Evolutionary conservation across 2,888 invertebrate species (phyloP).

Genomic region (Xanthia icteritia): DNA sequence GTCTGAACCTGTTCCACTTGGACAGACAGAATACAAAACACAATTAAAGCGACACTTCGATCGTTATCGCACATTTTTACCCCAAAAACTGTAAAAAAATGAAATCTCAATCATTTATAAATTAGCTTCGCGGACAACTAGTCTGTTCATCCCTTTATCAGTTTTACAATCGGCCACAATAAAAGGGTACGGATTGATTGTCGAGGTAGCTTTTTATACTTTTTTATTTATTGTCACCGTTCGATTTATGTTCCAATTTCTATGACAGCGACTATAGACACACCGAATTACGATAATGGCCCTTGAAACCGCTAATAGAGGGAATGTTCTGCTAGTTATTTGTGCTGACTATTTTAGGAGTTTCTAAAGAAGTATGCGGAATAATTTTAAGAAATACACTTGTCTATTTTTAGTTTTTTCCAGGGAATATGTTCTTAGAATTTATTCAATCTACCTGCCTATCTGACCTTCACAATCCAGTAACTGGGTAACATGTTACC

Average conservation of each 20-base stretch:
- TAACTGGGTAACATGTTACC: background rate
- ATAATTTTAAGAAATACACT: slow-evolving; percentile 6
- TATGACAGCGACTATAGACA: slow-evolving; percentile 73
- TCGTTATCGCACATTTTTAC: slow-evolving; percentile 63
- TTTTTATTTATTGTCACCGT: slow-evolving; percentile 82
- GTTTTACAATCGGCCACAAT: slow-evolving; percentile 86
- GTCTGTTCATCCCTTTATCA: slow-evolving; percentile 89
- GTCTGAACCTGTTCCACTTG: slow-evolving; percentile 6
- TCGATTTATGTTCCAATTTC: slow-evolving; percentile 81
- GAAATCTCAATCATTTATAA: slow-evolving; percentile 90
- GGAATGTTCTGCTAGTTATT: slow-evolving; percentile 48
- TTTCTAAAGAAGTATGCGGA: slow-evolving; percentile 15
- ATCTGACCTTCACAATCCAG: background rate
- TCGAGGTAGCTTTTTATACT: slow-evolving; percentile 78
- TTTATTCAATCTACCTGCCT: background rate
- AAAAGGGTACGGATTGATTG: slow-evolving; percentile 88
- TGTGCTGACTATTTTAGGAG: slow-evolving; percentile 25
- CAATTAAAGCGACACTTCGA: slow-evolving; percentile 41
- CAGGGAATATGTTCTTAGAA: slow-evolving; percentile 8
- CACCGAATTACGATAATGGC: slow-evolving; percentile 77
- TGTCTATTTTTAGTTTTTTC: slow-evolving; percentile 10
- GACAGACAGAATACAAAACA: slow-evolving; percentile 9
- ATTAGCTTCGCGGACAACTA: slow-evolving; percentile 89
- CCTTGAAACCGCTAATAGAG: slow-evolving; percentile 79
- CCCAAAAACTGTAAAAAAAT: slow-evolving; percentile 80